Conservation (phyloP, 2,888 invertebrate genomes). For the Caenorhabditis sp. region DNA sequence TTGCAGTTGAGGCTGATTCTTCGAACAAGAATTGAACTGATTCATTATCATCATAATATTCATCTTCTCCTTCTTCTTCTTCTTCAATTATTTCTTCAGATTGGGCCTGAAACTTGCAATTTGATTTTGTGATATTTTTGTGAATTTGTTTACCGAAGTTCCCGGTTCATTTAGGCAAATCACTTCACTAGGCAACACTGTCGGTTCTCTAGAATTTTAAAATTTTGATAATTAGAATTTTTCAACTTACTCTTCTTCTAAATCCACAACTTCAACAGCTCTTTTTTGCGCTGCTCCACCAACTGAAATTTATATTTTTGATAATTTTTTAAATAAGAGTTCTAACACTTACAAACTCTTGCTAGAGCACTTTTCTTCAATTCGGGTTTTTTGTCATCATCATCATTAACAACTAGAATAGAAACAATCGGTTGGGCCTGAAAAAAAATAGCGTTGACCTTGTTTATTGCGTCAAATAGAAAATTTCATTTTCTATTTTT, state of each 20-base stretch:
- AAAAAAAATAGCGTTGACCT: too few species aligned
- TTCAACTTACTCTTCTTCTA: neutral
- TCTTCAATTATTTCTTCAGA: too few species aligned
- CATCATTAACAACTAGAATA: neutral
- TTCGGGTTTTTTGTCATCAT: neutral
- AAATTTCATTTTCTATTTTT: too few species aligned
- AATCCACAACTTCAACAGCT: neutral
- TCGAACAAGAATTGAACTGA: neutral
- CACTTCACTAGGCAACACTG: neutral
- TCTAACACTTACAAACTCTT: constrained; percentile 3
- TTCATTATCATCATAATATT: too few species aligned
- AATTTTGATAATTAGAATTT: too few species aligned
- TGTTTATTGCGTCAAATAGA: too few species aligned
- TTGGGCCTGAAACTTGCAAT: too few species aligned
- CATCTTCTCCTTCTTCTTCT: neutral
- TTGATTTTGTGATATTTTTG: too few species aligned
- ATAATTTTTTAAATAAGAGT: too few species aligned
- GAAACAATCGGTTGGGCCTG: too few species aligned
- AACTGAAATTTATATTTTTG: neutral
- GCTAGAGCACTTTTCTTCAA: neutral
- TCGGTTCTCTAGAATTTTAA: neutral
- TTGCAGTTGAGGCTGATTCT: neutral
- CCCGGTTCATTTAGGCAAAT: neutral
- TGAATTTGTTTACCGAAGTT: too few species aligned
- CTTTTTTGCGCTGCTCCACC: neutral